These are phyloP conservation scores for Drosophila formosana DNA, from an alignment of 2,888 invertebrate genomes.

Conservation along the genomic window DNA sequence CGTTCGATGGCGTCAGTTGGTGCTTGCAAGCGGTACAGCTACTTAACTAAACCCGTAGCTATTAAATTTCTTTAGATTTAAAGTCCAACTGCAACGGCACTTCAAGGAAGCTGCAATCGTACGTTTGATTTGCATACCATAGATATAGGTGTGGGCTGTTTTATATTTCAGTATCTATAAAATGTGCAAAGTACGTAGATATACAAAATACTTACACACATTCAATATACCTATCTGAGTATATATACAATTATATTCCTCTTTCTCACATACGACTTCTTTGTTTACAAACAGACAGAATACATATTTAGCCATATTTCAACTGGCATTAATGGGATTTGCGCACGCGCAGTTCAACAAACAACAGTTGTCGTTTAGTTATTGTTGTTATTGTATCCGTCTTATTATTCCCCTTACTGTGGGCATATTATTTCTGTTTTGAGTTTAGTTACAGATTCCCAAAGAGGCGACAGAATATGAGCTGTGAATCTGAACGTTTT, in stretches of 20 bases:
- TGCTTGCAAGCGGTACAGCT: not conserved
- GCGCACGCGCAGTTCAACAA: constrained; percentile 2
- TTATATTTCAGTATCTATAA: not conserved
- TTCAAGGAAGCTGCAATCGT: not conserved
- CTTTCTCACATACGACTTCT: not conserved
- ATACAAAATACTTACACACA: not conserved
- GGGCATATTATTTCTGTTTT: not conserved
- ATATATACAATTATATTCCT: not conserved
- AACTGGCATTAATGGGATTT: constrained; percentile 1
- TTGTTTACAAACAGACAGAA: not conserved
- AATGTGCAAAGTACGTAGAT: not conserved
- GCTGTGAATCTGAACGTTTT: too few species aligned
- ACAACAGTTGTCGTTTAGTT: not conserved
- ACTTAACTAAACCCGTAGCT: constrained; percentile 2
- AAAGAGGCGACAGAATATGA: too few species aligned
- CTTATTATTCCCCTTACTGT: not conserved
- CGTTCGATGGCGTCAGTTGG: not conserved
- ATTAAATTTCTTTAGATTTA: not conserved
- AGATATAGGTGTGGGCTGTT: not conserved
- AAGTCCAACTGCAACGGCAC: constrained; percentile 1
- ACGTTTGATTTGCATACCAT: not conserved
- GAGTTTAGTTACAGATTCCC: too few species aligned
- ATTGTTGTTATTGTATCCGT: not conserved
- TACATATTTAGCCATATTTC: not conserved
- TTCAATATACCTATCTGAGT: not conserved